These are phyloP conservation scores for Carcharodon carcharias DNA, from an alignment of 2,797 vertebrate genomes.

Conservation along the genomic window DNA sequence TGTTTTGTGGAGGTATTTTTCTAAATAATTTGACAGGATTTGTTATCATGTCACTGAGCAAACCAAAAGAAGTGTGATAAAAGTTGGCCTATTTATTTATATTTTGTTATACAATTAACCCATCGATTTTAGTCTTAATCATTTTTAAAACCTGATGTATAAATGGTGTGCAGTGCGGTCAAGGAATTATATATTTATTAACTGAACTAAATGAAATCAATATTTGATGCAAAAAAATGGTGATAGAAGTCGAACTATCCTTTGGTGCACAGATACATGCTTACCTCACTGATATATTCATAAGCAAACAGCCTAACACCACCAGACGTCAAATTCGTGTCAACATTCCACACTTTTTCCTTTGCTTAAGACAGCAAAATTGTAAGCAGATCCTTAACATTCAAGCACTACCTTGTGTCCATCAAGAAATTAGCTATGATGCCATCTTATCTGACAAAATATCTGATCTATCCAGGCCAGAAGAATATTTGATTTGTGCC, in stretches of 20 bases:
- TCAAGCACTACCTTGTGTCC: neutral
- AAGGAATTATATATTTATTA: neutral
- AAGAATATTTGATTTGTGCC: no score
- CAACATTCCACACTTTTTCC: neutral
- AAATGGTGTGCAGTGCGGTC: neutral
- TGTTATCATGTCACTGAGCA: neutral
- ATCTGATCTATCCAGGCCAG: no score
- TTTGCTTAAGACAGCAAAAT: neutral
- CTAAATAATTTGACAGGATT: neutral
- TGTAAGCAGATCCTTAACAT: neutral
- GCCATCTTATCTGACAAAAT: neutral
- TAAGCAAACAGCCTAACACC: neutral
- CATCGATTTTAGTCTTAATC: neutral
- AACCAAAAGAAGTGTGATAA: neutral
- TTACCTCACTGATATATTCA: neutral
- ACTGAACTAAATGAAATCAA: neutral
- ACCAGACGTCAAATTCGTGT: neutral
- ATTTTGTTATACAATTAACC: neutral
- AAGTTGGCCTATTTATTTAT: neutral
- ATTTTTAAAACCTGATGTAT: neutral
- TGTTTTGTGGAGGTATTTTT: neutral
- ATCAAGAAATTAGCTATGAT: neutral
- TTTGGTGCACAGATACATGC: neutral
- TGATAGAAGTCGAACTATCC: neutral
- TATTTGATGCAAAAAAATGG: neutral